A percentile compares a stretch with the other conserved stretches of the same genome.
Evolutionary conservation across 2,113 vertebrate genomes (phyloP).

Genomic region (Pomatorhinus ruficollis): DNA sequence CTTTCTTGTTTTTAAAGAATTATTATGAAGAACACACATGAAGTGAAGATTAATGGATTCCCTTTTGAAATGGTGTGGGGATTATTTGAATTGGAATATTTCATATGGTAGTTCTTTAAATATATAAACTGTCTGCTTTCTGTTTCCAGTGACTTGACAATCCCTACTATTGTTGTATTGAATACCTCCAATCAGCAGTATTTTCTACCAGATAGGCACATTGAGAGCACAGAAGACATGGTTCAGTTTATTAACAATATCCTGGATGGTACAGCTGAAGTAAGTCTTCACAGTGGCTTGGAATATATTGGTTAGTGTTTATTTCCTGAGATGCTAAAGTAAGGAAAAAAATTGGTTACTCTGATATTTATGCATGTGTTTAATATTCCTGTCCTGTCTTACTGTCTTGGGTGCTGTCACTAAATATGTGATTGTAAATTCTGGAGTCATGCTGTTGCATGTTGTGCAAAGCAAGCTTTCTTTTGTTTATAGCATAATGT

Average conservation of each 20-base stretch:
- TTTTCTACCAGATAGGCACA: conserved; percentile 85
- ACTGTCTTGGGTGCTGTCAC: neutral
- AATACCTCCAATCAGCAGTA: conserved; percentile 98
- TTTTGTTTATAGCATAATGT: neutral
- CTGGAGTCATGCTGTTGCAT: neutral
- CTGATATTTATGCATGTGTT: neutral
- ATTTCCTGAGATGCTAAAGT: neutral
- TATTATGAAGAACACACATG: neutral
- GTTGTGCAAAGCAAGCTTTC: neutral
- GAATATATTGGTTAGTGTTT: neutral
- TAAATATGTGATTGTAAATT: neutral
- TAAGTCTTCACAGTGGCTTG: conserved; percentile 53
- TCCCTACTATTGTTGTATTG: conserved; percentile 91
- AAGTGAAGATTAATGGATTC: neutral
- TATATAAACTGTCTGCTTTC: neutral
- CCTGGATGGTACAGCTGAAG: conserved; percentile 89
- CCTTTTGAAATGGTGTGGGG: neutral
- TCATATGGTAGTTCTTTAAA: neutral
- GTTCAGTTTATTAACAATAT: conserved; percentile 90
- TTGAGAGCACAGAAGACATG: conserved; percentile 86
- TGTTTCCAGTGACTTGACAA: conserved; percentile 83
- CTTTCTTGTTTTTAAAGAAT: neutral
- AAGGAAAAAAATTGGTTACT: neutral
- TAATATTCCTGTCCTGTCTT: neutral
- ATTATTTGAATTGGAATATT: neutral